Base-by-base conservation (phyloP, 2,113 vertebrate species). In the Hassar affinis region DNA sequence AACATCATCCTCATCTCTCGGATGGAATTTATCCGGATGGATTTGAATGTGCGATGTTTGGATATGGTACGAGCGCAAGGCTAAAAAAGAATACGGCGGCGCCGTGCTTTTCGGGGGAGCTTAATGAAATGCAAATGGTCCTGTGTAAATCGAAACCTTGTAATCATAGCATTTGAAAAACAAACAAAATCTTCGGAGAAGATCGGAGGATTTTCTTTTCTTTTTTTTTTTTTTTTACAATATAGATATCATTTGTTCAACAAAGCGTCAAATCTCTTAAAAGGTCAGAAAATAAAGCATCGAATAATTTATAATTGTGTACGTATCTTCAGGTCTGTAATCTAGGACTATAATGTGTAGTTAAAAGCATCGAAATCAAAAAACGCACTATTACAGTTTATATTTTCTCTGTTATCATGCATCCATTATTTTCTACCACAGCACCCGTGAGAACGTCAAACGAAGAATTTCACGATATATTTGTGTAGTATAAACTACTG, bases 71-170 rank as follows among this genome's bases (percentile, higher is more conserved):
- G 83, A 69, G 86, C 51, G 79, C 69, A 82, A 56, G 64, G 45
- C 45, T 82, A 14, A 6, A 88, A 88, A 83, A 80, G 69, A 87
- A 86, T 83, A 87, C 81, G 66, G 79, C n/a, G 38, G 6, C 6
- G 38, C 38, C 38, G 80, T 85, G 85, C 86, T 85, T 90, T n/a
- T 90, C 66, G 62, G 71, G 52, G 81, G 80, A 88, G 90, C 88
- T 88, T 84, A 91, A 86, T 91, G 87, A 91, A 85, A 93, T 91
- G 89, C 88, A 93, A 93, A 93, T 90, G 45, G 59, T 84, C 83
- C 35, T 77, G 87, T 85, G 87, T 85, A 89, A 91, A 91, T 90
- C 83, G 90, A 89, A 87, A 62, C 76, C 85, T 83, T 80, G 22
- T 71, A 49, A 51, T 27, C 45, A 57, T 64, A 25, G 17, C 27